Base-by-base conservation (phyloP, 2,113 vertebrate species). In the Hemibagrus wyckioides region DNA sequence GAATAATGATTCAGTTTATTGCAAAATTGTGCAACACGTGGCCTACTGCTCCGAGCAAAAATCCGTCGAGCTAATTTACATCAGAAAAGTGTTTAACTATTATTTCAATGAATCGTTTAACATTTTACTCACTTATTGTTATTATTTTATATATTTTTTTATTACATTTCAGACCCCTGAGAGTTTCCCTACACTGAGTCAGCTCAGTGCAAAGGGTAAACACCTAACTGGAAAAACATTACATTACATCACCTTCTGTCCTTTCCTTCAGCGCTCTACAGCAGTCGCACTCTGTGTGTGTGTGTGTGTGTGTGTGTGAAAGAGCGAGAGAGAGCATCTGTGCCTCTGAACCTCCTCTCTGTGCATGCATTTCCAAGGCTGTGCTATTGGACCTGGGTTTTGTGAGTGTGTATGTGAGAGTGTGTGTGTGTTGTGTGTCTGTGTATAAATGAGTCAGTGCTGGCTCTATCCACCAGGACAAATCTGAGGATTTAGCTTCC, bases 401-500 rank as follows among this genome's bases (percentile, higher is more conserved):
- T 83, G 48, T 25, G 73, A 36, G 52, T 82, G 79, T 75, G 83
- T 56, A 2, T 39, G 67, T 48, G 81, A 50, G 50, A 80, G 76
- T 86, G 59, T 48, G 41, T 30, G 65, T 56, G n/a, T 56, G 61
- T 71, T 75, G 44, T 71, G 33, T 80, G 15, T 17, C 56, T 48
- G 88, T 59, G 77, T 85, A 30, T 30, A 86, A 87, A 33, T 76
- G 82, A 87, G 59, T 90, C 85, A 63, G 41, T 84, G 86, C 76
- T 88, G 89, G 89, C 86, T 90, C 75, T 61, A 86, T 86, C 61
- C 89, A 73, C 80, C 85, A 87, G 85, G 82, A 90, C 82, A 89
- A 88, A 90, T 90, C 85, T 82, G 85, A 85, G 82, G 87, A 85
- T 87, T 88, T 88, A 88, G 76, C 87, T 85, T 88, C 87, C 87